Base-by-base conservation (phyloP, 2,797 vertebrate species). In the Lycodopsis pacificus region DNA sequence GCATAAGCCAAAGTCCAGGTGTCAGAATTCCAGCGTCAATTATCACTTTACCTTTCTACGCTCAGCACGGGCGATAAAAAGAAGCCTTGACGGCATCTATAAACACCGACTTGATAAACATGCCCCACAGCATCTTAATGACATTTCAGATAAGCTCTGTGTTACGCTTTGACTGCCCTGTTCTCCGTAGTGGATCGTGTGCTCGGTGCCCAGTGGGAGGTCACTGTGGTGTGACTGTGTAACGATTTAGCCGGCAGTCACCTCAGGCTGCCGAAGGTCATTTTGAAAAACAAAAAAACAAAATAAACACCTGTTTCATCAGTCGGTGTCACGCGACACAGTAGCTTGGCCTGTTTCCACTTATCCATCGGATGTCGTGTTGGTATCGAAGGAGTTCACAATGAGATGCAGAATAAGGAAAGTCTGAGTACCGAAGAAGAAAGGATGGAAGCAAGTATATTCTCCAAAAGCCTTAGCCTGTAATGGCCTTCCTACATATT, bases 401-500 rank as follows among this genome's bases (percentile, higher is more conserved):
- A n/a, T n/a, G n/a, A n/a, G n/a, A n/a, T n/a, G n/a, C n/a, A n/a
- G n/a, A n/a, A n/a, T n/a, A n/a, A n/a, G n/a, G n/a, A n/a, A n/a
- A n/a, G n/a, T n/a, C n/a, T n/a, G n/a, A n/a, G n/a, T n/a, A n/a
- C n/a, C n/a, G n/a, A n/a, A n/a, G n/a, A n/a, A n/a, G n/a, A n/a
- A n/a, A n/a, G n/a, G n/a, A n/a, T n/a, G n/a, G n/a, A n/a, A n/a
- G n/a, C n/a, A n/a, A n/a, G n/a, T n/a, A n/a, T n/a, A n/a, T 84
- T 87, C 81, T 93, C 88, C 89, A 90, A 92, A 95, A 91, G 97
- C 97, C 97, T 99, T 98, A 98, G 96, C 96, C 97, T 96, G 89
- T 83, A 77, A 96, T 73, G 94, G 96, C 97, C 97, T 97, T 96
- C 94, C 95, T 96, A 95, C 82, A 94, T 96, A 95, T 96, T 97